Evolutionary conservation across 2,888 invertebrate species (phyloP).

Genomic region (Cataglyphis albicans): DNA sequence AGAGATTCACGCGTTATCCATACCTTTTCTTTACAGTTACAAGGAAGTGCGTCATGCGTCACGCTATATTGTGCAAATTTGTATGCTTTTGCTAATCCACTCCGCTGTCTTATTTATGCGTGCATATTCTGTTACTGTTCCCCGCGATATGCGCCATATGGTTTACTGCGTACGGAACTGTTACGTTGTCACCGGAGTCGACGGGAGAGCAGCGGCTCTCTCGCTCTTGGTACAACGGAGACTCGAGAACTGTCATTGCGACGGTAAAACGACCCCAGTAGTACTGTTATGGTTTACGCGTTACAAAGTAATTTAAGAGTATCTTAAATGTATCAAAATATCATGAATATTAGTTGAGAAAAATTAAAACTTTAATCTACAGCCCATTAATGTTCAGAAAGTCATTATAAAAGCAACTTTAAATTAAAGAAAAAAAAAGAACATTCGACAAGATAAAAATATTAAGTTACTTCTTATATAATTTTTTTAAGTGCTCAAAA

Average conservation of each 20-base stretch:
- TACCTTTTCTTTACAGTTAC: slow-evolving; percentile 53
- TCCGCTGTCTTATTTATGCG: slow-evolving; percentile 53
- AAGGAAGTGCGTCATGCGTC: slow-evolving; percentile 55
- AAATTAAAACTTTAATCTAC: background rate
- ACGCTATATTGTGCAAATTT: slow-evolving; percentile 54
- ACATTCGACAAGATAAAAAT: no score
- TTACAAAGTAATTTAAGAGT: background rate
- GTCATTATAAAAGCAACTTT: background rate
- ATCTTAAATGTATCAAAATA: slow-evolving; percentile 8
- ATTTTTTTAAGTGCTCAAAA: background rate
- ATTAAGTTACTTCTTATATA: background rate
- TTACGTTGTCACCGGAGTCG: slow-evolving; percentile 53
- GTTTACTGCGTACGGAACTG: slow-evolving; percentile 40
- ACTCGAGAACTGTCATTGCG: slow-evolving; percentile 9
- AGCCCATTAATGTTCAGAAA: background rate
- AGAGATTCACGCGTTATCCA: slow-evolving; percentile 30
- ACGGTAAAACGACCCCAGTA: slow-evolving; percentile 8
- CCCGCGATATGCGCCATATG: slow-evolving; percentile 41
- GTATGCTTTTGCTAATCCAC: slow-evolving; percentile 50
- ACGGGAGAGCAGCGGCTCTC: slow-evolving; percentile 18
- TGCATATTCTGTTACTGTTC: slow-evolving; percentile 49
- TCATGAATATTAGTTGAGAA: background rate
- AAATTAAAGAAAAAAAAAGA: background rate
- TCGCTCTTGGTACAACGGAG: background rate
- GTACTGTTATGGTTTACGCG: slow-evolving; percentile 23